These are phyloP conservation scores for Astropecten irregularis DNA, from an alignment of 53 echinoderm and acorn worm genomes.

Conservation along the genomic window DNA sequence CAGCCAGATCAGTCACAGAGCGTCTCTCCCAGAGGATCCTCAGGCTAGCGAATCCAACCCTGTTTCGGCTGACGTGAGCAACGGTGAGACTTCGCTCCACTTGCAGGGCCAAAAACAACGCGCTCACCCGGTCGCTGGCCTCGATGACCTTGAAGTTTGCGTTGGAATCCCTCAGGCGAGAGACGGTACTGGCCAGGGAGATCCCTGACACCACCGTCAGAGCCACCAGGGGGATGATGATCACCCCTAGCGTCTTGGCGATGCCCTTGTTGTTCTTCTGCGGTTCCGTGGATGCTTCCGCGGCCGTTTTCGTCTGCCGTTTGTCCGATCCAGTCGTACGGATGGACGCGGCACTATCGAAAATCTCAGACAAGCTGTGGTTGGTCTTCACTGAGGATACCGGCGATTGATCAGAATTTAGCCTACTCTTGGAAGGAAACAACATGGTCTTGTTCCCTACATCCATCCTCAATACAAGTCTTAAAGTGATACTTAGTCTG, in stretches of 20 bases:
- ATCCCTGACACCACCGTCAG: conserved; percentile 42
- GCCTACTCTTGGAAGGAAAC: too few relatives aligned
- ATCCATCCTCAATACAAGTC: too few relatives aligned
- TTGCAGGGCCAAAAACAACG: conserved; percentile 38
- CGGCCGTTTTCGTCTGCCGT: conserved; percentile 44
- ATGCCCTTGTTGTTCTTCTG: conserved; percentile 47
- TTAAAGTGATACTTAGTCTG: too few relatives aligned
- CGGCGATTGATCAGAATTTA: too few relatives aligned
- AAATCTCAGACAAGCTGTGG: too few relatives aligned
- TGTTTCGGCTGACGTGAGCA: conserved; percentile 54
- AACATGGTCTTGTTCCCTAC: too few relatives aligned
- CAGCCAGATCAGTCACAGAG: neutral
- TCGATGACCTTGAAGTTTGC: conserved; percentile 27
- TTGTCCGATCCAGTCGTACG: conserved; percentile 14
- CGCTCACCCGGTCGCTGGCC: conserved; percentile 26
- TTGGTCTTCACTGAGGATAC: too few relatives aligned
- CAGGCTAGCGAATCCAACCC: neutral
- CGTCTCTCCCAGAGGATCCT: conserved; percentile 1
- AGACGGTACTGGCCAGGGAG: conserved; percentile 50
- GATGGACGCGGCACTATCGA: neutral
- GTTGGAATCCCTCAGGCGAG: conserved; percentile 13
- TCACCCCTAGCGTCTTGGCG: conserved; percentile 50
- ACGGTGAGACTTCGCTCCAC: conserved; percentile 59
- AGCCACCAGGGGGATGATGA: conserved; percentile 61
- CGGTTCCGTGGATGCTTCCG: conserved; percentile 11